Base-by-base conservation (phyloP, 2,797 vertebrate genomes). In the Pseudochaenichthys georgianus region DNA sequence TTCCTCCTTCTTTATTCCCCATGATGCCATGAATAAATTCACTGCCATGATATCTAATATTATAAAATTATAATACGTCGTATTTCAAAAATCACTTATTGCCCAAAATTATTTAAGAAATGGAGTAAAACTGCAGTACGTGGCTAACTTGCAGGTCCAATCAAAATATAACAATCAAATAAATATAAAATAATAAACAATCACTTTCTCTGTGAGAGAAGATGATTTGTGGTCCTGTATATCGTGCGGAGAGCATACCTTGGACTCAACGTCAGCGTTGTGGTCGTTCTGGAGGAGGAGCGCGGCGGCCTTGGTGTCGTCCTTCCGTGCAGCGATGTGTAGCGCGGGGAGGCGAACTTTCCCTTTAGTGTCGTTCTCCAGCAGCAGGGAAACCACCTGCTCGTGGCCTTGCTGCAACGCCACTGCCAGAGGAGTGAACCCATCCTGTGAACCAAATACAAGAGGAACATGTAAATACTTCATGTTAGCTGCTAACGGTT, bases 391-490 rank as follows among this genome's bases (percentile, higher is more conserved):
- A 62, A 99, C 98, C 75, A 99, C 98, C 92, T 99, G 97, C 77
- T 99, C 97, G 0, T 99, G 98, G n/a, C 98, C 98, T 87, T 99
- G 98, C 87, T 99, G 98, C 84, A 99, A 89, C 73, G 98, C 98
- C 76, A 99, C 98, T 0, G 98, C 98, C 95, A 99, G 86, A 0
- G 98, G 98, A 0, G 98, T 99, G 92, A 99, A 99, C 47, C 98
- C 98, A 3, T 99, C 98, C 98, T 99, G 85, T 0, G 57, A 31
- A 66, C 9, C 41, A 43, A 12, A 28, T 3, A 41, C 48, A 34
- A n/a, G 31, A 9, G 19, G 4, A 16, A 7, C n/a, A 42, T 1
- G 12, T 16, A 4, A 65, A 21, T 9, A 41, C 23, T 17, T 13
- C 9, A 38, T 19, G 43, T 38, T 31, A 41, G 34, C 54, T 19